Conservation (phyloP, 2,797 vertebrate species). For the Sebastiscus albofasciatus region DNA sequence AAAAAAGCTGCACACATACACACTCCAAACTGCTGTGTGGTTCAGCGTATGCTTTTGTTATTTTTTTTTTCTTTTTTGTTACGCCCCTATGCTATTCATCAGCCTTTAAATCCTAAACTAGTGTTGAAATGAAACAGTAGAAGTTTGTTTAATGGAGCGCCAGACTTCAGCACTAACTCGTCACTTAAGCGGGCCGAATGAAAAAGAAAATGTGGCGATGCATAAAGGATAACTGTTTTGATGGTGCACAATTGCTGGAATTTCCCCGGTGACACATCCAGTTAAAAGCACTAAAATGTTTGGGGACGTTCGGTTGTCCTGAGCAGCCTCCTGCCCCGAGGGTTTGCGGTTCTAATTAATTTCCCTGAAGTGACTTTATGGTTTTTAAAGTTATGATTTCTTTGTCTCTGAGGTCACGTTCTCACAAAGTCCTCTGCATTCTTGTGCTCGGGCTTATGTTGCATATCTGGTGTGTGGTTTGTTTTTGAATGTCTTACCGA, state of each 20-base stretch:
- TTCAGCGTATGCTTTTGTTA: constrained; percentile 52
- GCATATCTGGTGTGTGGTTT: constrained; percentile 2
- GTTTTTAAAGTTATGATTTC: constrained; percentile 66
- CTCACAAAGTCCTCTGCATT: constrained; percentile 35
- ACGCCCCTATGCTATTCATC: constrained; percentile 51
- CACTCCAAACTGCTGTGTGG: constrained; percentile 29
- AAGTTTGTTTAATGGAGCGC: constrained; percentile 70
- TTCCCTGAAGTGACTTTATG: constrained; percentile 73
- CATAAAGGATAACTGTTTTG: constrained; percentile 72
- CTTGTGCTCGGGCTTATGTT: constrained; percentile 21
- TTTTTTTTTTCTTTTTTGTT: constrained; percentile 17
- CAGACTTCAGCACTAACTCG: constrained; percentile 52
- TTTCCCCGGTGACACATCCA: constrained; percentile 71
- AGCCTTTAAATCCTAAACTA: constrained; percentile 53
- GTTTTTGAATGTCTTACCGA: constrained; percentile 13
- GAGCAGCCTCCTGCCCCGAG: constrained; percentile 61
- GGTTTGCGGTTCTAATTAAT: constrained; percentile 71
- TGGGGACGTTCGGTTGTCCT: constrained; percentile 63
- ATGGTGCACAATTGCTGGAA: constrained; percentile 67
- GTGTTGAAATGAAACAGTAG: constrained; percentile 61
- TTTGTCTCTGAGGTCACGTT: constrained; percentile 54
- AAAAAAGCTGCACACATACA: constrained; percentile 34
- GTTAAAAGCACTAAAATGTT: constrained; percentile 76
- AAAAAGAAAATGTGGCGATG: constrained; percentile 69
- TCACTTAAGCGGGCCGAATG: constrained; percentile 49